Conservation (phyloP, 2,797 vertebrate species). For the Ispidina lecontei region DNA sequence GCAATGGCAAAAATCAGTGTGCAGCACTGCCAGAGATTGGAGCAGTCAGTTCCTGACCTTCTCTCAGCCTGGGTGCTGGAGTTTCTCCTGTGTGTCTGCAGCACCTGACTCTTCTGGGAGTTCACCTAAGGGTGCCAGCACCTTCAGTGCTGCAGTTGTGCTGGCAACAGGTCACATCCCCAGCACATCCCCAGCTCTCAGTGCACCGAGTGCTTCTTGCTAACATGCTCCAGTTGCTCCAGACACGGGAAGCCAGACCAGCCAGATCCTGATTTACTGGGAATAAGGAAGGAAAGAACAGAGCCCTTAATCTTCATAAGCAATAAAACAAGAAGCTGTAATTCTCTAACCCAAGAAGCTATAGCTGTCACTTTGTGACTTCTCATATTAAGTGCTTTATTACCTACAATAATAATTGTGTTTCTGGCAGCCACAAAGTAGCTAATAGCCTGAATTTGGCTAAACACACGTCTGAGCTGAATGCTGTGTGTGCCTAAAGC, state of each 20-base stretch:
- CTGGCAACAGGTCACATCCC: background rate
- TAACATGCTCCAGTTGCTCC: background rate
- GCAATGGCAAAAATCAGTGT: background rate
- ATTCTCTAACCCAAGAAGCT: background rate
- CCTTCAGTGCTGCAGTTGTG: background rate
- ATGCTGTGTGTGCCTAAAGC: background rate
- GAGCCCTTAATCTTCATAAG: background rate
- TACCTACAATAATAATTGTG: background rate
- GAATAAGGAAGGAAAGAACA: background rate
- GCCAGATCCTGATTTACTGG: background rate
- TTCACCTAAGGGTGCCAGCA: background rate
- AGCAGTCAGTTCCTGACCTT: background rate
- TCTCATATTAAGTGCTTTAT: background rate
- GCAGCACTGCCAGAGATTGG: background rate
- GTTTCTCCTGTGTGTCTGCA: background rate
- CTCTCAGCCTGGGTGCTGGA: background rate
- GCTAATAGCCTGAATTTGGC: background rate
- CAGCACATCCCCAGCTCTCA: background rate
- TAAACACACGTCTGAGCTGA: background rate
- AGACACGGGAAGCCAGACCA: background rate
- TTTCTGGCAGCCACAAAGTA: background rate
- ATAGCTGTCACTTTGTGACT: background rate
- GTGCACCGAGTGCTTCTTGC: background rate
- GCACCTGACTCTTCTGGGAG: background rate
- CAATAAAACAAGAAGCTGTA: background rate